Evolutionary conservation across 1,140 invertebrate species (phyloP), one percentile per base, ranked within the genome.

Genomic region (Drosophila varians): DNA sequence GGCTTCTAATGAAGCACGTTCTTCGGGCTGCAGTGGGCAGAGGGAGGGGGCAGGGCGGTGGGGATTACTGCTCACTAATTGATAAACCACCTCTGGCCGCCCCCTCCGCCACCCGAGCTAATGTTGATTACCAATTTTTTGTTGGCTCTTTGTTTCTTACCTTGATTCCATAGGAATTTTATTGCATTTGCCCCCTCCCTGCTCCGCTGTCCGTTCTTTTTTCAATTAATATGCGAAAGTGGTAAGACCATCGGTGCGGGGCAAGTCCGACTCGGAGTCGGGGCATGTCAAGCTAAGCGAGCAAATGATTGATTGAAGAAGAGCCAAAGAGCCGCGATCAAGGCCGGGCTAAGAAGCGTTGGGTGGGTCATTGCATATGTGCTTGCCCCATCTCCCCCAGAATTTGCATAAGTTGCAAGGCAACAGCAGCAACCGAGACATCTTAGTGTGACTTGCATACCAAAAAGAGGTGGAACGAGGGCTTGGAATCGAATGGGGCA

Each of bases 381-480:
- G n/a, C n/a, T n/a, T 62, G 55, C 31, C 61, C 55, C 60, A 43
- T 51, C 28, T n/a, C n/a, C n/a, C n/a, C n/a, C n/a, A n/a, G n/a
- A n/a, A 80, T 80, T 80, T 80, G 78, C 73, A 82, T 82, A 73
- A 80, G 64, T 34, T 31, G 77, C 40, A 58, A 72, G n/a, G n/a
- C n/a, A n/a, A n/a, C n/a, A n/a, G n/a, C n/a, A n/a, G n/a, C n/a
- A n/a, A n/a, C n/a, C n/a, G 36, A 21, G 26, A 12, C 23, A 40
- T 25, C 58, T 21, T 26, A 53, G 46, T 64, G 65, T 43, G 52
- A 76, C 56, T 70, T 51, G 73, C 73, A 56, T 70, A 53, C 58
- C 8, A 51, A 58, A 72, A 19, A 12, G 31, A 34, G 34, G 25
- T 25, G 25, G n/a, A n/a, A n/a, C n/a, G n/a, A n/a, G n/a, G n/a